A percentile compares a stretch with the other conserved stretches of the same genome.
Conservation (phyloP, 2,888 invertebrate species). For the Zygothrica quintamaculata region DNA sequence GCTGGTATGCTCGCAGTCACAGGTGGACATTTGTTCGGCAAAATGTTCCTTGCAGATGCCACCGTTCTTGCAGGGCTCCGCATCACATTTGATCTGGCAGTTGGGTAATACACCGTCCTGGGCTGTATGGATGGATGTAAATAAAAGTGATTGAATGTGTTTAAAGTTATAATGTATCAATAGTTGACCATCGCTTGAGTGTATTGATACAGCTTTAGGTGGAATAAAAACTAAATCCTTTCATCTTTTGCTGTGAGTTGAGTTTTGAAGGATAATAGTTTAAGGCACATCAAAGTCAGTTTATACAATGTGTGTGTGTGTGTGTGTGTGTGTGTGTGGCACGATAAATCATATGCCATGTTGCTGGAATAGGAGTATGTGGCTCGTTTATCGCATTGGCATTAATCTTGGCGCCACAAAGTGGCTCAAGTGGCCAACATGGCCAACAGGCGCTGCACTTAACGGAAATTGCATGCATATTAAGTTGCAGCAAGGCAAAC, state of each 20-base stretch:
- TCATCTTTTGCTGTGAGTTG: too few species aligned
- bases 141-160: conserved; percentile 4
- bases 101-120: conserved; percentile 90
- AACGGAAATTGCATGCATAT: conserved; percentile 79
- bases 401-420: conserved; percentile 73
- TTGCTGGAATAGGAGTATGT: conserved; percentile 19
- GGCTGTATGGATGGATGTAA: conserved; percentile 84
- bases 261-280: conserved; percentile 9
- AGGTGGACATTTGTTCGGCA: conserved; percentile 92
- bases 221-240: too few species aligned
- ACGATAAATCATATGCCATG: conserved; percentile 58
- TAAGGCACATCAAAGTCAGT: conserved; percentile 69
- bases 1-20: conserved; percentile 95
- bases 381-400: conserved; percentile 72
- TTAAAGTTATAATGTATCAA: too few species aligned
- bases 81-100: conserved; percentile 95
- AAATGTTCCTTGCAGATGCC: conserved; percentile 96
- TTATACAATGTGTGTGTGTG: conserved; percentile 63
- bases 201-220: too few species aligned
- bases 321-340: conserved; percentile 20
- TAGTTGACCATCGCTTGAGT: too few species aligned
- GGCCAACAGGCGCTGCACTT: conserved; percentile 55
- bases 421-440: conserved; percentile 40
- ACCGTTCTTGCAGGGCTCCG: conserved; percentile 93
- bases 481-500: conserved; percentile 57